Conservation (phyloP, 2,113 vertebrate genomes). For the Naja naja region DNA sequence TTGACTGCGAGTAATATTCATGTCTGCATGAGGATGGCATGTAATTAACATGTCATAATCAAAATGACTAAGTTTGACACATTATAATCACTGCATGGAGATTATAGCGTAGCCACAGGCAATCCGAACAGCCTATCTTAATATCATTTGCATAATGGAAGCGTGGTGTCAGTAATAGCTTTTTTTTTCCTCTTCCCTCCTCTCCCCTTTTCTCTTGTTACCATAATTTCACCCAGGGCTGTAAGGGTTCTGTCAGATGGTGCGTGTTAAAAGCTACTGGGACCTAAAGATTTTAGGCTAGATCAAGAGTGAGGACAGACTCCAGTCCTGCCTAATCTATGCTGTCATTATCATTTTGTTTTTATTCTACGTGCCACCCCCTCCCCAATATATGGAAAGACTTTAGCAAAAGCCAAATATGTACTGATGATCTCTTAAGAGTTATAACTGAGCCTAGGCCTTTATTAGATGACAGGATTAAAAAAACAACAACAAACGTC, state of each 20-base stretch:
- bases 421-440: background rate
- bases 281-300: constrained; percentile 56
- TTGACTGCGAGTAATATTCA: constrained; percentile 86
- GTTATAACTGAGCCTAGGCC: background rate
- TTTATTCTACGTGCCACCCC: too few relatives aligned
- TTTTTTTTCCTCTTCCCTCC: constrained; percentile 66
- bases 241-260: constrained; percentile 87
- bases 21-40: constrained; percentile 93
- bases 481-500: accelerated
- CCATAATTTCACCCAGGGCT: constrained; percentile 99
- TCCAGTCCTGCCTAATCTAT: background rate
- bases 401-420: background rate
- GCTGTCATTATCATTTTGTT: background rate
- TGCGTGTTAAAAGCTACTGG: constrained; percentile 71
- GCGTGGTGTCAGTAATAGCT: constrained; percentile 98
- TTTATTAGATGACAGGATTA: background rate
- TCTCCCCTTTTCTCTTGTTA: constrained; percentile 84
- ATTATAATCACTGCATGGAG: constrained; percentile 98
- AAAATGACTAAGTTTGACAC: constrained; percentile 98
- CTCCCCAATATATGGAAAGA: background rate
- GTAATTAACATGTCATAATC: constrained; percentile 99
- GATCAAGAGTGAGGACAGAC: background rate
- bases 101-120: constrained; percentile 93
- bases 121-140: constrained; percentile 92
- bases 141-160: constrained; percentile 99